phyloP scores from a whole-genome alignment of 1,140 invertebrate species.

The Zaprionus inermis region DNA sequence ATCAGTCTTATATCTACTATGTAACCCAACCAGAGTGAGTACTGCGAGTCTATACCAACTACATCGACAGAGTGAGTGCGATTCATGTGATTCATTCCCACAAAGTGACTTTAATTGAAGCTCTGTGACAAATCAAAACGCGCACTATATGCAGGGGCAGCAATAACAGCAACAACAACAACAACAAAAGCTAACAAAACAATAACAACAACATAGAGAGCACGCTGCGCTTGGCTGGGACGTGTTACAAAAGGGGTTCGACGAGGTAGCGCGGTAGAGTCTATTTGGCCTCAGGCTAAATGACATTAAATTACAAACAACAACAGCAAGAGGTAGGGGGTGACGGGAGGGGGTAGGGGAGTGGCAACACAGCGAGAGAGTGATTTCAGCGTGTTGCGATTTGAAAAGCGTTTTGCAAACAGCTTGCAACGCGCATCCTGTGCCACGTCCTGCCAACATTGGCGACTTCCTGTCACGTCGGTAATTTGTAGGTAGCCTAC shows the following conservation, averaged over 20 bases:
- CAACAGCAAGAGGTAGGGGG: constrained; percentile 23
- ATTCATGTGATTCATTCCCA: constrained; percentile 13
- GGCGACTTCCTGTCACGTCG: constrained; percentile 71
- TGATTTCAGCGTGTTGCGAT: constrained; percentile 39
- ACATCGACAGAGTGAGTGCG: neutral
- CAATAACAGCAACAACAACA: constrained; percentile 20
- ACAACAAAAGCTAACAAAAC: constrained; percentile 22
- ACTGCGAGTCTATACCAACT: too few species aligned
- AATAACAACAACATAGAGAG: constrained; percentile 38
- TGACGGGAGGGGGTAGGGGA: neutral
- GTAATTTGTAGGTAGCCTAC: constrained; percentile 80
- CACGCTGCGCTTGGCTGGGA: constrained; percentile 22
- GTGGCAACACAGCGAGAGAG: neutral
- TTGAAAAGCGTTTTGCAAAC: constrained; percentile 80
- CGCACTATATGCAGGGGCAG: constrained; percentile 17
- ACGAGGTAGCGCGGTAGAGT: constrained; percentile 31
- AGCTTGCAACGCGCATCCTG: constrained; percentile 79
- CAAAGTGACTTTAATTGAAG: constrained; percentile 39
- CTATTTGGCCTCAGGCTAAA: constrained; percentile 76
- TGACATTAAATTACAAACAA: constrained; percentile 76
- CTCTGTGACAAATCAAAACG: constrained; percentile 39
- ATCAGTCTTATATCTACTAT: neutral
- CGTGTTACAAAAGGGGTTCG: constrained; percentile 28
- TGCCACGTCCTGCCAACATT: constrained; percentile 65
- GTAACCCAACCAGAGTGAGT: neutral